Evolutionary conservation across 1,140 invertebrate species (phyloP).

Genomic region (Formica selysi): DNA sequence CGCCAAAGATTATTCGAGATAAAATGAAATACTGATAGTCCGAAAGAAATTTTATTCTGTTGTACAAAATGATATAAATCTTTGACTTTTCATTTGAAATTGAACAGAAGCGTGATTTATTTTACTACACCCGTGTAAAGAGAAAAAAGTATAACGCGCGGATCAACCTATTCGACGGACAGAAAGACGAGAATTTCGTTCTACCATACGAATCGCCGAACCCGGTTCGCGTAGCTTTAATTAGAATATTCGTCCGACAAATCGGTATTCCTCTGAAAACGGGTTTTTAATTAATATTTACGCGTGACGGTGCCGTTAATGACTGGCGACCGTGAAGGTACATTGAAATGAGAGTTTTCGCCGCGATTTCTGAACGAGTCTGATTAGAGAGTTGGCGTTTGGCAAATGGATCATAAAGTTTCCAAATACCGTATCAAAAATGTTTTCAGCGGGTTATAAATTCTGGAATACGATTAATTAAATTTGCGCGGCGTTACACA

Average conservation of each 20-base stretch:
- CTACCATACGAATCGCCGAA: background rate
- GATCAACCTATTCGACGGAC: constrained; percentile 16
- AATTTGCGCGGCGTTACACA: constrained; percentile 48
- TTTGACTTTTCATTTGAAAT: constrained; percentile 27
- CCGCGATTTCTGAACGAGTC: constrained; percentile 50
- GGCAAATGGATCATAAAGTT: constrained; percentile 62
- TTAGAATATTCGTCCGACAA: constrained; percentile 55
- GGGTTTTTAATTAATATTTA: constrained; percentile 63
- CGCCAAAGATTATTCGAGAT: background rate
- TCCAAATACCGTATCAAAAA: constrained; percentile 61
- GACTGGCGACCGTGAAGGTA: constrained; percentile 35
- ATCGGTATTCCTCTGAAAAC: constrained; percentile 50
- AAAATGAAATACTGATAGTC: background rate
- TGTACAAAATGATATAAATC: constrained; percentile 32
- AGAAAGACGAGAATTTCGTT: constrained; percentile 24
- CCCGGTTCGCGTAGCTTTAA: constrained; percentile 38
- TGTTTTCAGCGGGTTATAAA: constrained; percentile 57
- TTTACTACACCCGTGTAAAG: constrained; percentile 1
- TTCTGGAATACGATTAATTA: constrained; percentile 61
- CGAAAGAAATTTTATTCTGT: constrained; percentile 4
- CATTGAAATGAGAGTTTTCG: constrained; percentile 50
- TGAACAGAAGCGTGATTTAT: constrained; percentile 21
- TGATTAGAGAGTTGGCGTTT: constrained; percentile 61
- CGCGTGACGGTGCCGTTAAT: constrained; percentile 54
- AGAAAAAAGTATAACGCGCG: constrained; percentile 5